A percentile compares a stretch with the other conserved stretches of the same genome.
These are phyloP conservation scores for Trematocara nigrifrons DNA, from an alignment of 2,113 vertebrate genomes.

Conservation along the genomic window DNA sequence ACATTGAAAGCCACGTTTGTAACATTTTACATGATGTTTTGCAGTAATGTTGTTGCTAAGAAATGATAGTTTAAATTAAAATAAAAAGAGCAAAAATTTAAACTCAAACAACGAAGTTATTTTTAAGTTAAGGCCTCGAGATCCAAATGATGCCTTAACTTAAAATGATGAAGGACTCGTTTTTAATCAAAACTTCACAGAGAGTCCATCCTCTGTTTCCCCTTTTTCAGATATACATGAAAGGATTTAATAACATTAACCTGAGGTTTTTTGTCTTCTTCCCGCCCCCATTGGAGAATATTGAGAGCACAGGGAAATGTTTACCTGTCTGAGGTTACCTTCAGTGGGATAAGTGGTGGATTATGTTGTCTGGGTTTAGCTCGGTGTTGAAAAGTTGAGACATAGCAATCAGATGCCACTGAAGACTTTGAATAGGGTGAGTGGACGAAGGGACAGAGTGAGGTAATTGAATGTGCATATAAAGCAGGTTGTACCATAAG, in stretches of 20 bases:
- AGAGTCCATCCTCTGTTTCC: not conserved
- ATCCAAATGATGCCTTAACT: not conserved
- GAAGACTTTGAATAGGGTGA: not conserved
- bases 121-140: not conserved
- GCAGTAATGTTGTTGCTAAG: not conserved
- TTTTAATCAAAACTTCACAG: not conserved
- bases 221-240: not conserved
- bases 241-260: not conserved
- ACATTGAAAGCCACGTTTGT: not conserved
- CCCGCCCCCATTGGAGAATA: not conserved
- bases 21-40: slow-evolving; percentile 6
- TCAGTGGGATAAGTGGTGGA: not conserved
- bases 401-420: not conserved
- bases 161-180: not conserved
- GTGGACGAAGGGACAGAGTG: not conserved
- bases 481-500: not conserved
- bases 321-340: not conserved
- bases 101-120: not conserved
- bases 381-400: not conserved
- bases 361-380: not conserved
- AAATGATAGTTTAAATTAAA: not conserved
- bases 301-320: not conserved
- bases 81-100: slow-evolving; percentile 3
- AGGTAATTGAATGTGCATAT: not conserved
- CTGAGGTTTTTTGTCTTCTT: not conserved